Base-by-base conservation (phyloP, 2,888 invertebrate species). In the Acheta domesticus region DNA sequence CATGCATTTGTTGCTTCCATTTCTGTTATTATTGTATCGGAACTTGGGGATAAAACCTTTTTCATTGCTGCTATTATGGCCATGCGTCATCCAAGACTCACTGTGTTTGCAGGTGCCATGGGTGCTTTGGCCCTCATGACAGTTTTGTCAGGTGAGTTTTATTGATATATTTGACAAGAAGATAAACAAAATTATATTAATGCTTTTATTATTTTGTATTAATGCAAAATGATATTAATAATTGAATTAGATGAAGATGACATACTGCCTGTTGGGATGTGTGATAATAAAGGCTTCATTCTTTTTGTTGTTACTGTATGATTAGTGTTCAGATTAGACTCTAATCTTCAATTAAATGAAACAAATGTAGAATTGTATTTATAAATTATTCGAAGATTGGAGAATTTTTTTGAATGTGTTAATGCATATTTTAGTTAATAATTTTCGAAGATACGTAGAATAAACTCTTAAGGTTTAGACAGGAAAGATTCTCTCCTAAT, bases 61-160 rank as follows among this genome's bases (percentile, higher is more conserved):
- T 99, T 99, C 89, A 99, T 99, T 84, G 98, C 99, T 49, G 98
- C 98, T 83, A 98, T 99, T 82, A 97, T 99, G 98, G 98, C 99
- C 2, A 99, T 99, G 98, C 92, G 96, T 85, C 97, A 99, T 88
- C 94, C 99, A 21, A 89, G 98, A 83, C 85, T 96, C 23, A 93
- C 96, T 78, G 97, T 99, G 48, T 98, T 99, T 87, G 88, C 91
- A 77, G 99, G 98, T 77, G 98, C 99, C 5, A 96, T 99, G 85
- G 91, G 93, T 20, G 98, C 99, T 1, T 89, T 99, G 80, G 93
- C 93, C 36, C 89, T 96, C 82, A 98, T 99, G 98, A 98, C 98
- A 36, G 89, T 98, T 80, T 89, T 98, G 80, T 97, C 98, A 86
- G 93, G 93, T 93, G 88, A 83, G 82, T 75, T n/a, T 36, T 20